Evolutionary conservation across 2,113 vertebrate genomes (phyloP).

Genomic region (Macaca nemestrina): DNA sequence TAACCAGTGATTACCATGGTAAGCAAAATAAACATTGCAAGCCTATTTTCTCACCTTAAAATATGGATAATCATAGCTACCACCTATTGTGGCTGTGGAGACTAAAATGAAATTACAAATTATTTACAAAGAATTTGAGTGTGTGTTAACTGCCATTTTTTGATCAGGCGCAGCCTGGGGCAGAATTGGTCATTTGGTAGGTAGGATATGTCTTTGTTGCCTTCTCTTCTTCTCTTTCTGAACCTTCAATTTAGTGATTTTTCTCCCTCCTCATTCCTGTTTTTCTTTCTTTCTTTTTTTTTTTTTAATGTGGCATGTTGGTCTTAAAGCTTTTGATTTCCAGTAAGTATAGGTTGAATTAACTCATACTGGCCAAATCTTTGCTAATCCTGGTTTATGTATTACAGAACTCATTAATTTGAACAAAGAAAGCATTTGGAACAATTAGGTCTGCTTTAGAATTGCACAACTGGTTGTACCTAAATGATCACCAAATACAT

Average conservation of each 20-base stretch:
- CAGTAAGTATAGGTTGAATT: conserved; percentile 13
- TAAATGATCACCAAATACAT: neutral
- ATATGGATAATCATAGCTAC: neutral
- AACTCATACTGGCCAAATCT: neutral
- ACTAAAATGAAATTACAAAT: neutral
- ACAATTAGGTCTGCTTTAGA: conserved; percentile 36
- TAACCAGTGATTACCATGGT: neutral
- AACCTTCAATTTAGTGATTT: neutral
- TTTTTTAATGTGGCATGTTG: neutral
- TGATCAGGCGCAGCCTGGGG: neutral
- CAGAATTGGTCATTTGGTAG: neutral
- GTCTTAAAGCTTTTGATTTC: conserved; percentile 36
- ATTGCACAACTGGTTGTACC: conserved; percentile 38
- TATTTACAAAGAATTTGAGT: neutral
- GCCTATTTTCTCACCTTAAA: neutral
- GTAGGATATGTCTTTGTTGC: neutral
- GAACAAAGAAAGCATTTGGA: conserved; percentile 51
- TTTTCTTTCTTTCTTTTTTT: neutral
- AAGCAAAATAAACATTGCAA: neutral
- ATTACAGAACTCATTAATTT: conserved; percentile 49
- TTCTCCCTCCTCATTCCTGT: neutral
- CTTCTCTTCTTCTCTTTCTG: neutral
- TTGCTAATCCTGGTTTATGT: conserved; percentile 32
- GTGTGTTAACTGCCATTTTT: neutral
- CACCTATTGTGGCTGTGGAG: neutral